Base-by-base conservation (phyloP, 2,888 invertebrate genomes). In the Zygaena filipendulae region DNA sequence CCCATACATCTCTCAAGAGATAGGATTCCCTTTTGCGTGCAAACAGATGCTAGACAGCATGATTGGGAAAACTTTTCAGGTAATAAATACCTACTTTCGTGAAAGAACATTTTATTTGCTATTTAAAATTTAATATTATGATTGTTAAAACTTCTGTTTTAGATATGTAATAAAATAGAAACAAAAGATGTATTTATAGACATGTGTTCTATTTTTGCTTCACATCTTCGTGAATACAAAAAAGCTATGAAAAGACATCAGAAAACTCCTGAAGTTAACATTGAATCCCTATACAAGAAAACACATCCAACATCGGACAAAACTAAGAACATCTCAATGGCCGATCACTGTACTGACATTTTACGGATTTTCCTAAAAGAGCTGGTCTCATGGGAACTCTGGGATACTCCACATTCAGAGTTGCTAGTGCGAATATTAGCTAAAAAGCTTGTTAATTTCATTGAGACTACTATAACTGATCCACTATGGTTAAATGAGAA, bases 331-430 rank as follows among this genome's bases (percentile, higher is more conserved):
- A 54, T 68, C 24, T 61, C 82, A 4, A 6, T 7, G 0, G 69
- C 82, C 4, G 84, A 86, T 25, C 84, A 86, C 41, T 85, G 83
- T 35, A 66, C 84, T 2, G 79, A 84, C 42, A 74, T 84, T 33
- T 53, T 86, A 12, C 74, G 86, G n/a, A 67, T 82, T 6, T 54
- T 87, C 7, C 52, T 87, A 7, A 82, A 83, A 42, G 86, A 87
- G 45, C 75, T 87, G 14, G 64, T 87, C 2, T 85, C 85, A 1
- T 87, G 86, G 83, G 87, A 87, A 46, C 47, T 87, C 3, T 84
- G 84, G 72, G 87, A 85, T 39, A 87, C 87, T 0, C 77, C 87
- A 7, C 86, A 87, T 24, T 86, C 85, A 1, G 84, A 84, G 52
- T 54, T 86, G 14, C 55, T 87, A 3, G 71, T 86, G 3, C 77